Conservation (phyloP, 2,113 vertebrate genomes). For the Promerops cafer region DNA sequence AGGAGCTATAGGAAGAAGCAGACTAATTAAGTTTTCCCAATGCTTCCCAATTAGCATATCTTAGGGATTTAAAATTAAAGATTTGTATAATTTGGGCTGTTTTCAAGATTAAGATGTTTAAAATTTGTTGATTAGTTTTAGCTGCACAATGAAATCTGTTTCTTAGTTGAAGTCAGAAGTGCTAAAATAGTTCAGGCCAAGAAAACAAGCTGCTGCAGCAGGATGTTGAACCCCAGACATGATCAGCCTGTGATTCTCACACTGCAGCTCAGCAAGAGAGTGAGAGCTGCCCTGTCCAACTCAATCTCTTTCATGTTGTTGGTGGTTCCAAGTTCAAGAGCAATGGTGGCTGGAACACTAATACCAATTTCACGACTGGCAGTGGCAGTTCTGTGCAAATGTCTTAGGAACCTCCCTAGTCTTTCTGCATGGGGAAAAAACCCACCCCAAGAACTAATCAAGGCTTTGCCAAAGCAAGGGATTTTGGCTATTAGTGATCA, state of each 20-base stretch:
- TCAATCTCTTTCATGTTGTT: accelerated
- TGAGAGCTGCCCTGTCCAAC: not conserved
- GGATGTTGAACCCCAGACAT: accelerated
- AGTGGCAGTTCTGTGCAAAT: not conserved
- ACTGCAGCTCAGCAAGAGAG: not conserved
- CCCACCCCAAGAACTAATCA: not conserved
- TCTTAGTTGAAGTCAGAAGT: not conserved
- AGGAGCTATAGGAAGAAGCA: not conserved
- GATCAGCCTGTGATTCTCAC: not conserved
- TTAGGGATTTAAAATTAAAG: not conserved
- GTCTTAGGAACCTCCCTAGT: not conserved
- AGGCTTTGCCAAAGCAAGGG: not conserved
- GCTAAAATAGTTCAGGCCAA: not conserved
- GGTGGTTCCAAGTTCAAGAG: not conserved
- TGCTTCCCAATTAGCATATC: not conserved
- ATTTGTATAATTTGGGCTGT: not conserved
- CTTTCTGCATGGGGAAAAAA: not conserved
- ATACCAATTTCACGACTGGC: not conserved
- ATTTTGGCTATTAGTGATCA: not conserved
- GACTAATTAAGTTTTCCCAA: not conserved
- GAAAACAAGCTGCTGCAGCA: not conserved
- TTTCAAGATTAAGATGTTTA: not conserved
- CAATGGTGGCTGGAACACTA: not conserved
- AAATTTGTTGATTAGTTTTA: not conserved
- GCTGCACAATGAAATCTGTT: not conserved